phyloP scores from a whole-genome alignment of 2,888 invertebrate species.

The Heliconius ismenius region DNA sequence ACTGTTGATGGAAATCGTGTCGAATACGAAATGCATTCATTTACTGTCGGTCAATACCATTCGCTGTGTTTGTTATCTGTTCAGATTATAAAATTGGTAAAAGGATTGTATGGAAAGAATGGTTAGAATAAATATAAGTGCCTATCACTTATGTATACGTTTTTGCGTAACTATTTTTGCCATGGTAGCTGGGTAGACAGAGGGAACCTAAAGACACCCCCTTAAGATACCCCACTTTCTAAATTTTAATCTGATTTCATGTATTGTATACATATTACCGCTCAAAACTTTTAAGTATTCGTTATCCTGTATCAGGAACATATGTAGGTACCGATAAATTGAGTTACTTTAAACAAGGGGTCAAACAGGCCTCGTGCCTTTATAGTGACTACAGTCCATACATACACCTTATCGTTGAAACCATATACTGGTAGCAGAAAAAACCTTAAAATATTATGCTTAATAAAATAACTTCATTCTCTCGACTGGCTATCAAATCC shows the following conservation, averaged over 20 bases:
- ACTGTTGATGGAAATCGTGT: slow-evolving; percentile 24
- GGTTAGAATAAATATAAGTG: neutral
- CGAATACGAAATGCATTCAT: slow-evolving; percentile 21
- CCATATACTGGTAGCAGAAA: slow-evolving; percentile 20
- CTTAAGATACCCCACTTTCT: too few species aligned
- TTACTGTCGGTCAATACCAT: slow-evolving; percentile 21
- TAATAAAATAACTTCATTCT: neutral
- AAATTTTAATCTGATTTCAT: too few species aligned
- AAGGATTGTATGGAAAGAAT: neutral
- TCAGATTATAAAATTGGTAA: slow-evolving; percentile 4
- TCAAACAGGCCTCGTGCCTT: slow-evolving; percentile 23
- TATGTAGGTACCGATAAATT: slow-evolving; percentile 23
- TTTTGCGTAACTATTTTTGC: too few species aligned
- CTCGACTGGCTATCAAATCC: too few species aligned
- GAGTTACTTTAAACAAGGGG: slow-evolving; percentile 33
- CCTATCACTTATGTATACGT: too few species aligned
- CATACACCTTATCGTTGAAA: slow-evolving; percentile 26
- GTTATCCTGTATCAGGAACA: neutral
- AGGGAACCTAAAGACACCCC: too few species aligned
- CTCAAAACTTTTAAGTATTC: neutral
- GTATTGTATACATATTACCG: neutral
- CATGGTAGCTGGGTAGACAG: too few species aligned
- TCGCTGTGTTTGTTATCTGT: slow-evolving; percentile 19
- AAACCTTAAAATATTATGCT: neutral
- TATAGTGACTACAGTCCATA: slow-evolving; percentile 21